Base-by-base conservation (phyloP, 2,113 vertebrate species). In the Syngnathus scovelli region DNA sequence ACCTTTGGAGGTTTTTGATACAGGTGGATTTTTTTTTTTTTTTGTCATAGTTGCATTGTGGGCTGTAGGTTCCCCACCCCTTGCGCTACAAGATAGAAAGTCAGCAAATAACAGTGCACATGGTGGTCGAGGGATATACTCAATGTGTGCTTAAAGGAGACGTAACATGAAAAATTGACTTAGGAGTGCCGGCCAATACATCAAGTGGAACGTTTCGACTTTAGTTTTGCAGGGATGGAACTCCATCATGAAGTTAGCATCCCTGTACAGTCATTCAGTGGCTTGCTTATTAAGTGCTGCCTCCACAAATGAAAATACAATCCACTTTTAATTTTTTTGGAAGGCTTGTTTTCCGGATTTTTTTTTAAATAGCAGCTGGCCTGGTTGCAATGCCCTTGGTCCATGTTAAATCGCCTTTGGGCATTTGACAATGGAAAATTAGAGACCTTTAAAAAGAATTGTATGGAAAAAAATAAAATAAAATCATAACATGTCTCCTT, bases 81-180 rank as follows among this genome's bases (percentile, higher is more conserved):
- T 54, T 54, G 51, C 51, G 11, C 86, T 76, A 78, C 76, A 86
- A 81, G 68, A 68, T 81, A 81, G 74, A 85, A 79, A 78, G 83
- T 89, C 75, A 76, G 78, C 79, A 75, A 84, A 83, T 48, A 48
- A 48, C 83, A 87, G 82, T 81, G 84, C 79, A 86, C 7, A 19
- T 52, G 7, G 49, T 1, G 2, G 6, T n/a, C 7, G 19, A 52
- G 19, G 18, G 19, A n/a, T 21, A 52, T n/a, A 52, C 18, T n/a
- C 7, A 2, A 7, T 16, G 19, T 21, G 7, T 52, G 49, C n/a
- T 48, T 48, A 48, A 48, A 48, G 46, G 46, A 16, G 46, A 48
- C 46, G 18, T 48, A 48, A 18, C 18, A 18, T 48, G 13, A 15
- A 4, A 5, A 48, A 5, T 15, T 48, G 46, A 16, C 16, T 48